Base-by-base conservation (phyloP, 2,113 vertebrate species). In the Hemicordylus capensis region DNA sequence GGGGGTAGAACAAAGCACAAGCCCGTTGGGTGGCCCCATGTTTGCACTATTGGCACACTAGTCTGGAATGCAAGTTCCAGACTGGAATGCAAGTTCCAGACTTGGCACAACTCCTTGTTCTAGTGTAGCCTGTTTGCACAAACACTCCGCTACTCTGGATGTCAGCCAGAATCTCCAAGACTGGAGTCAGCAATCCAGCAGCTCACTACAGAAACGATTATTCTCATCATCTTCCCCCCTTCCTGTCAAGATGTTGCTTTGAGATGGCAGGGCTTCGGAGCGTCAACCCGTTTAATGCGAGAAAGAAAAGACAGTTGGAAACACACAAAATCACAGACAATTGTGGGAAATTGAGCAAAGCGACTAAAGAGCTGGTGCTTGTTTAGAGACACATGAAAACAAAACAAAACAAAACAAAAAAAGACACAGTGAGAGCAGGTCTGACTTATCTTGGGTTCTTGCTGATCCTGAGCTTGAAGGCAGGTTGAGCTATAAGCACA, bases 271-370 rank as follows among this genome's bases (percentile, higher is more conserved):
- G 56, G 31, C 54, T 20, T 79, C 67, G 51, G 66, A 72, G 76
- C 76, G 12, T 48, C 67, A 37, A 70, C 67, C 26, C 39, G 31
- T 69, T n/a, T 31, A 58, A 58, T 37, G 51, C n/a, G 28, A 85
- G 64, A 48, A 59, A 79, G 66, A 61, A 59, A 73, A 59, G 81
- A 83, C 67, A 83, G 69, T 34, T 78, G n/a, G 66, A 85, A 79
- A 20, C 66, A 61, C 24, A 79, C 76, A 37, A 85, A 85, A 85
- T 79, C 66, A 72, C 56, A 72, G 66, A 79, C 70, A 85, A 85
- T 85, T 70, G 76, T n/a, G 76, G 66, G 56, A 79, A 79, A 85
- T 79, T 76, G 76, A 79, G 76, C 84, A 48, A 72, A 59, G 34
- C 31, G 58, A 72, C 31, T 85, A 75, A 70, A 14, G 66, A 6